Conservation (phyloP, 2,888 invertebrate genomes). For the Cremastobaeus sp. region DNA sequence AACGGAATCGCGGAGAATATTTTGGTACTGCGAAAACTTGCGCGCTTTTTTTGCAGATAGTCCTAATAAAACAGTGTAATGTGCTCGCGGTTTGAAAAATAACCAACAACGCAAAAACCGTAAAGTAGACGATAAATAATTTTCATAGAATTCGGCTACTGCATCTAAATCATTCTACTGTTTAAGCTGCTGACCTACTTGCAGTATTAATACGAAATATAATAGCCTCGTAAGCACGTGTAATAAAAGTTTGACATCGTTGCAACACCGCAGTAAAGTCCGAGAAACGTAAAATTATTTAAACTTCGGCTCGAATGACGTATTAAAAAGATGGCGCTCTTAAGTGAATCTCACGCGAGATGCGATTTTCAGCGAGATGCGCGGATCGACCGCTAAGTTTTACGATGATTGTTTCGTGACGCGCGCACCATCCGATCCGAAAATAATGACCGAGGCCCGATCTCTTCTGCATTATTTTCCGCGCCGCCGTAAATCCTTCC, state of each 20-base stretch:
- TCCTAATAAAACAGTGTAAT: too few relatives aligned
- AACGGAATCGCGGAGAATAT: too few relatives aligned
- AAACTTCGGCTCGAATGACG: conserved; percentile 38
- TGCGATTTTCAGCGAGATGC: conserved; percentile 42
- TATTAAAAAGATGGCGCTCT: conserved; percentile 37
- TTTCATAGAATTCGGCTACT: not conserved
- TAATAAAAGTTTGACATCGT: conserved; percentile 44
- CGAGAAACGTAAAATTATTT: conserved; percentile 50
- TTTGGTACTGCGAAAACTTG: too few relatives aligned
- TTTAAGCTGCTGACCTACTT: conserved; percentile 28
- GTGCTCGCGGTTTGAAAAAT: too few relatives aligned
- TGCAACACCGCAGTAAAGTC: conserved; percentile 32
- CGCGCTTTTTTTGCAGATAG: too few relatives aligned
- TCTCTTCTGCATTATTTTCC: conserved; percentile 37
- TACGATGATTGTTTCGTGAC: conserved; percentile 51
- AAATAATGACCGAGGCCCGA: conserved; percentile 40
- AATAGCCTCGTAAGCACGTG: conserved; percentile 29
- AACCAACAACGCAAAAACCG: too few relatives aligned
- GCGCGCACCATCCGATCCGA: conserved; percentile 36
- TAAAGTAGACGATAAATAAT: too few relatives aligned
- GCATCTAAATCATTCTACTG: not conserved
- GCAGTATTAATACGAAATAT: conserved; percentile 42
- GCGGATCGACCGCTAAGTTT: conserved; percentile 28
- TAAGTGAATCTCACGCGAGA: conserved; percentile 47
- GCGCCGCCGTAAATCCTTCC: conserved; percentile 51